These are phyloP conservation scores for Thera britannica DNA, from an alignment of 2,888 invertebrate genomes.

Conservation along the genomic window DNA sequence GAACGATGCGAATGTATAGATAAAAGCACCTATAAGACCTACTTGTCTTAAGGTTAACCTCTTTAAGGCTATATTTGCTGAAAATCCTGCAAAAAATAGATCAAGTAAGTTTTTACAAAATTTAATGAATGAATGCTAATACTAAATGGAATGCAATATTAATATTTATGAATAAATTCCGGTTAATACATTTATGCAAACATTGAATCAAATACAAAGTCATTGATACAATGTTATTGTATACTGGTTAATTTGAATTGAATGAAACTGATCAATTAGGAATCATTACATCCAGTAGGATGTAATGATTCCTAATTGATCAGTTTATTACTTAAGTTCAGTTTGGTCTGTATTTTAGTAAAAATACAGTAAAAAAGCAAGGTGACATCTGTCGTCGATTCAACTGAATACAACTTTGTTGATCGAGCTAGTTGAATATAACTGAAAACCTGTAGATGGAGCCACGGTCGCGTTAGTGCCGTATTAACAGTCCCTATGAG, in stretches of 20 bases:
- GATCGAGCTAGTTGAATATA: too few species aligned
- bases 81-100: constrained; percentile 82
- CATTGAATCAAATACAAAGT: background rate
- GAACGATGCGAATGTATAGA: constrained; percentile 87
- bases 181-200: background rate
- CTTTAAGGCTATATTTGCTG: constrained; percentile 88
- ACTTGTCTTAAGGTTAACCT: constrained; percentile 87
- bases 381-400: too few species aligned
- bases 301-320: too few species aligned
- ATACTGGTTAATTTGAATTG: constrained; percentile 1
- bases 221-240: background rate
- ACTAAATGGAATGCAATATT: too few species aligned
- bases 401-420: too few species aligned
- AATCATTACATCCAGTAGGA: background rate
- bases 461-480: too few species aligned
- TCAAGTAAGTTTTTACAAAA: background rate
- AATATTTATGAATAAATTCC: too few species aligned
- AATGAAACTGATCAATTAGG: background rate
- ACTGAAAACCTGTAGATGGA: too few species aligned
- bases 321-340: too few species aligned
- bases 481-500: too few species aligned
- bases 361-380: background rate
- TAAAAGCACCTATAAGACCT: constrained; percentile 86
- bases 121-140: too few species aligned
- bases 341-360: too few species aligned